Base-by-base conservation (phyloP, 2,797 vertebrate genomes). In the Perodicticus potto region DNA sequence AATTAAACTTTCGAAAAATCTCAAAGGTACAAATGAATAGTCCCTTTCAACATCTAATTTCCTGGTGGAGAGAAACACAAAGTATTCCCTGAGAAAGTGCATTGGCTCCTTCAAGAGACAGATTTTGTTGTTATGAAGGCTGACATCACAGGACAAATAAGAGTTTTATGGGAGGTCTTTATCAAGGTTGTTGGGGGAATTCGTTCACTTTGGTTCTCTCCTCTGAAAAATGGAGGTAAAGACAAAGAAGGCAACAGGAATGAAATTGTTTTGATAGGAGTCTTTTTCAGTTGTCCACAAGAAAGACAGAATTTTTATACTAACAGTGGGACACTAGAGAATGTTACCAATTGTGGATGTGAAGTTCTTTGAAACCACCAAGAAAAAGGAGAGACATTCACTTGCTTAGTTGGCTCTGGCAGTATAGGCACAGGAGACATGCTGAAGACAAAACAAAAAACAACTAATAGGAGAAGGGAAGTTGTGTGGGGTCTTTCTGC, bases 211-310 rank as follows among this genome's bases (percentile, higher is more conserved):
- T 69, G 40, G 22, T 4, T 82, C 13, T 86, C 8, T 78, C 32
- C 16, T 82, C 67, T 83, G 63, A 91, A 63, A 94, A 74, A 69
- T 49, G 69, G 67, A 96, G 22, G 17, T 53, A 45, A 72, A 91
- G 57, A 32, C 70, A 80, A 77, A 80, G 78, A 85, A 84, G 23
- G 22, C 34, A 61, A 63, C 45, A 37, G 29, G 32, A 80, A 34
- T 72, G 65, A 22, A 27, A 61, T n/a, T 78, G 34, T 59, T 53
- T 93, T n/a, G 69, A 40, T 34, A 40, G 81, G 37, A 84, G 49
- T 10, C 16, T 81, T 84, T 74, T 74, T 59, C n/a, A 74, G 22
- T 40, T 85, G 43, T 53, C 34, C 77, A 53, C 6, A 63, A 63
- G 16, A 72, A 86, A 89, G 37, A 82, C 4, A 49, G 67, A 72